Evolutionary conservation across 2,797 vertebrate genomes (phyloP).

Genomic region (Gallinago solitaria): DNA sequence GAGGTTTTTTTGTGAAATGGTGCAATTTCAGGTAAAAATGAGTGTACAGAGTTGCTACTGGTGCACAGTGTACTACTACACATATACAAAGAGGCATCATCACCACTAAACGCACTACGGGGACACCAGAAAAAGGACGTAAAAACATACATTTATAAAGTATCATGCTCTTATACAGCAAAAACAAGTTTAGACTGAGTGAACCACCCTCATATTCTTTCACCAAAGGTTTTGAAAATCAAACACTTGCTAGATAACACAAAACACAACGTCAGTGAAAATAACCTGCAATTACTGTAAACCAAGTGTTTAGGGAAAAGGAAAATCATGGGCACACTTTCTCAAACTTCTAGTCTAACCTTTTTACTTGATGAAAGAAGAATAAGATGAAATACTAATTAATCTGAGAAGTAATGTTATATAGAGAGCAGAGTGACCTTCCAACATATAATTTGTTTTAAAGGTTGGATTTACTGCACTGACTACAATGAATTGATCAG

Average conservation of each 20-base stretch:
- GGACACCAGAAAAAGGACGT: neutral
- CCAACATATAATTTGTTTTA: neutral
- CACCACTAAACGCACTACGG: fast-evolving
- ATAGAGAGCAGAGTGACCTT: neutral
- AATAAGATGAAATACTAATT: neutral
- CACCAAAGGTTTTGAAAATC: neutral
- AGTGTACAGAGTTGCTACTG: neutral
- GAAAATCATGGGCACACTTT: neutral
- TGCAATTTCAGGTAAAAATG: neutral
- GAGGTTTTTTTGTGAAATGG: neutral
- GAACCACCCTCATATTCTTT: neutral
- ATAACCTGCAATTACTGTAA: neutral
- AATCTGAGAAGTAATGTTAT: neutral
- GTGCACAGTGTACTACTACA: neutral
- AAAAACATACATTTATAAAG: neutral
- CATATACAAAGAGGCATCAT: neutral
- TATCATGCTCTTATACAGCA: neutral
- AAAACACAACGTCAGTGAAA: neutral
- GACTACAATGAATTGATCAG: neutral
- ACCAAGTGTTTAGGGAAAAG: neutral
- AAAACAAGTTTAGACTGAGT: neutral
- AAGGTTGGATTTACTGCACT: neutral
- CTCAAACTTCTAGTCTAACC: neutral
- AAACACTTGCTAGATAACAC: neutral
- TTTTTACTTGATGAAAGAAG: neutral